Evolutionary conservation across 2,888 invertebrate species (phyloP).

Genomic region (Empis livida): DNA sequence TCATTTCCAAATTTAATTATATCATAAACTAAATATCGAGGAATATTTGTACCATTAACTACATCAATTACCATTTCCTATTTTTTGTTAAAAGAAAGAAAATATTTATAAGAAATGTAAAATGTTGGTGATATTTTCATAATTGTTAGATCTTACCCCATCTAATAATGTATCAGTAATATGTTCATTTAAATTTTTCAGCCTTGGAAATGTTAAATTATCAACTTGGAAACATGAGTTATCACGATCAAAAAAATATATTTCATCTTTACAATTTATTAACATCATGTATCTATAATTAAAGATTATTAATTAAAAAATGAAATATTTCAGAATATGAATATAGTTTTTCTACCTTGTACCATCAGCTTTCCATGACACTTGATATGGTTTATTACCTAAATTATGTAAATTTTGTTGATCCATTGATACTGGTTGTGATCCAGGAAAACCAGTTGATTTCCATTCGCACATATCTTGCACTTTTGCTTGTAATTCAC

Average conservation of each 20-base stretch:
- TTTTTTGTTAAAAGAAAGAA: slow-evolving; percentile 9
- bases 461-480: slow-evolving; percentile 74
- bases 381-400: slow-evolving; percentile 72
- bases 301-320: neutral
- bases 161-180: slow-evolving; percentile 76
- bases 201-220: slow-evolving; percentile 64
- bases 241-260: slow-evolving; percentile 93
- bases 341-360: slow-evolving; percentile 57
- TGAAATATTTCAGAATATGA: neutral
- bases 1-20: slow-evolving; percentile 70
- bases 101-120: no score
- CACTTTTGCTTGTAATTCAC: slow-evolving; percentile 56
- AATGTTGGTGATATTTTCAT: no score
- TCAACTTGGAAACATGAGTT: slow-evolving; percentile 80
- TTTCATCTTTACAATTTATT: slow-evolving; percentile 69
- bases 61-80: slow-evolving; percentile 96
- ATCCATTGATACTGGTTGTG: slow-evolving; percentile 97
- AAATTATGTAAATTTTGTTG: slow-evolving; percentile 61
- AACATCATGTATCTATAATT: slow-evolving; percentile 79
- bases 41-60: slow-evolving; percentile 57
- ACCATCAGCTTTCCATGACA: slow-evolving; percentile 99
- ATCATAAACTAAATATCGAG: slow-evolving; percentile 91
- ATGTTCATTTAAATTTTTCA: slow-evolving; percentile 56
- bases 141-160: no score
- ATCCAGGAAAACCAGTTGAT: slow-evolving; percentile 79